These are phyloP conservation scores for Crocuta crocuta DNA, from an alignment of 2,113 vertebrate genomes.

Conservation along the genomic window DNA sequence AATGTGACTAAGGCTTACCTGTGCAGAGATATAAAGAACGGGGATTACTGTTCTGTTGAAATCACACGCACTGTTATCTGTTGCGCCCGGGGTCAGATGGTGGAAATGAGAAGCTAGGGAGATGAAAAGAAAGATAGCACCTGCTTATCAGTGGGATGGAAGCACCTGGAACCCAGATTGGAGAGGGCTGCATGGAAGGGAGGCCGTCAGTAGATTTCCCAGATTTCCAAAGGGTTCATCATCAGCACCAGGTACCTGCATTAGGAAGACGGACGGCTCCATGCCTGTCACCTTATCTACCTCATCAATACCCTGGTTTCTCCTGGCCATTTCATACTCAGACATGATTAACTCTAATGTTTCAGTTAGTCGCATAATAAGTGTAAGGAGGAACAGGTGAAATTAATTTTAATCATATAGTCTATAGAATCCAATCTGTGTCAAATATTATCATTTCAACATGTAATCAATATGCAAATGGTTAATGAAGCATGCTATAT, in stretches of 20 bases:
- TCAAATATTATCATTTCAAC: background rate
- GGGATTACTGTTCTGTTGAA: background rate
- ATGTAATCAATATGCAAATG: background rate
- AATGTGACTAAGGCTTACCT: background rate
- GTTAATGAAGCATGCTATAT: background rate
- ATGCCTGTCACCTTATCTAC: fast-evolving
- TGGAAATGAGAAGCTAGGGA: background rate
- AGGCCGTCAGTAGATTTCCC: background rate
- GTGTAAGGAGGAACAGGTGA: background rate
- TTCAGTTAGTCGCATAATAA: background rate
- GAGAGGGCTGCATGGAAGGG: background rate
- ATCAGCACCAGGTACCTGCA: fast-evolving
- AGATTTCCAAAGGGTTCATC: background rate
- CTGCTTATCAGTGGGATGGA: background rate
- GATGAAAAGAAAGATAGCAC: background rate
- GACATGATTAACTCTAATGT: background rate
- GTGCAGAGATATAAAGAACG: background rate
- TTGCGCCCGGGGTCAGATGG: background rate
- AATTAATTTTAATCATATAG: background rate
- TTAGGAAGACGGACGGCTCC: background rate
- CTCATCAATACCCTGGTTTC: background rate
- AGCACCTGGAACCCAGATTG: background rate
- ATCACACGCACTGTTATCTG: fast-evolving
- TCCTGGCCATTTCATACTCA: background rate
- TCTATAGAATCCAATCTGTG: background rate